These are phyloP conservation scores for Heterotilapia buettikoferi DNA, from an alignment of 2,113 vertebrate genomes.

Conservation along the genomic window DNA sequence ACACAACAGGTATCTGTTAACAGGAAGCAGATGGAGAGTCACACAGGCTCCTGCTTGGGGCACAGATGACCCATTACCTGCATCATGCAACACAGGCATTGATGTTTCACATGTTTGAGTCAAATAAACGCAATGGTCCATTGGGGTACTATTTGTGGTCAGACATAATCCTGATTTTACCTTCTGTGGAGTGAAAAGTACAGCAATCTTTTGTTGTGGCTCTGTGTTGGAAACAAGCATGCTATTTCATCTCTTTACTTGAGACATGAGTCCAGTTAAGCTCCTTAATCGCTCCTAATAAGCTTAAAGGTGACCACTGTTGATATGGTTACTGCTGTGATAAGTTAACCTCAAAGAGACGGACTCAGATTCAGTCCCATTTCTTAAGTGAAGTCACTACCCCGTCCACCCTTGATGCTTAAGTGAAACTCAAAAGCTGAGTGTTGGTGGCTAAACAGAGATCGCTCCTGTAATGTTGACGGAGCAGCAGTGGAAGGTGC, in stretches of 20 bases:
- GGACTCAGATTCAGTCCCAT: not conserved
- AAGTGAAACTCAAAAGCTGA: slow-evolving; percentile 20
- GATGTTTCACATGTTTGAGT: not conserved
- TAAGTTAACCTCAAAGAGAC: slow-evolving; percentile 34
- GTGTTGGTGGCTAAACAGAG: slow-evolving; percentile 62
- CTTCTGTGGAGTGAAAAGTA: not conserved
- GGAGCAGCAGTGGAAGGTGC: slow-evolving; percentile 39
- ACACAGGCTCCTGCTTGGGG: not conserved
- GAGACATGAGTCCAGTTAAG: slow-evolving; percentile 36
- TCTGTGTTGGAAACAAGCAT: not conserved
- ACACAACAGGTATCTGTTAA: slow-evolving; percentile 25
- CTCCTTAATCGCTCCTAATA: slow-evolving; percentile 54
- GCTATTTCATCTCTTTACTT: slow-evolving; percentile 38
- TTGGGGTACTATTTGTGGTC: not conserved
- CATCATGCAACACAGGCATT: not conserved
- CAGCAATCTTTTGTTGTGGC: not conserved
- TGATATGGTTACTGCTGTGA: slow-evolving; percentile 45
- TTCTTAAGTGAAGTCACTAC: not conserved
- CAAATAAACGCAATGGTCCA: not conserved
- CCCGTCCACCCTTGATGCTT: not conserved
- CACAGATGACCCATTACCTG: not conserved
- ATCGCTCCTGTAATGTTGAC: slow-evolving; percentile 28
- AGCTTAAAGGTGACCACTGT: slow-evolving; percentile 60
- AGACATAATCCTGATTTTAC: not conserved
- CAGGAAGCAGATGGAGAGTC: not conserved